Conservation (phyloP, 2,113 vertebrate genomes). For the Oxyruncus cristatus region DNA sequence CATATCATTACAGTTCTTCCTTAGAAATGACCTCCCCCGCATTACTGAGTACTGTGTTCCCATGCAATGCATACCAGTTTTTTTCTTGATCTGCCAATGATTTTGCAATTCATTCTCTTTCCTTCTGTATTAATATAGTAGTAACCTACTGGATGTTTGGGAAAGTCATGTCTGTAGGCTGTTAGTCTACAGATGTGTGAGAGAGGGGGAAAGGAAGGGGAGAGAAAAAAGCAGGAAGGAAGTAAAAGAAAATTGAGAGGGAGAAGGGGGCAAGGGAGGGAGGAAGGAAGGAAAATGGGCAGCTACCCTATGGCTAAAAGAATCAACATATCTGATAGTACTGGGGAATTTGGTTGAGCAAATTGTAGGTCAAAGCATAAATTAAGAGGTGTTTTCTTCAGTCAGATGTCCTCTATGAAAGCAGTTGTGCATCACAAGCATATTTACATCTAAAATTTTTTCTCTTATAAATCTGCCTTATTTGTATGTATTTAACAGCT, state of each 20-base stretch:
- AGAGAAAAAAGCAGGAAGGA: neutral
- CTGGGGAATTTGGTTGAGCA: neutral
- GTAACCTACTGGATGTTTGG: neutral
- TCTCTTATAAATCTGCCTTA: neutral
- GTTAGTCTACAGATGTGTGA: neutral
- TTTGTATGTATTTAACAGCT: neutral
- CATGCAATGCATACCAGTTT: neutral
- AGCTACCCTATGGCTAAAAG: neutral
- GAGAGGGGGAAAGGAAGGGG: accelerated
- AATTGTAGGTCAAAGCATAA: neutral
- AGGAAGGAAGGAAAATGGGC: neutral
- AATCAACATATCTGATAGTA: neutral
- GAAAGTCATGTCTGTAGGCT: neutral
- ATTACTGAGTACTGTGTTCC: neutral
- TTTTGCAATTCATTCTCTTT: neutral
- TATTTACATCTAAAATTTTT: neutral
- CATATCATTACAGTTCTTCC: conserved; percentile 35
- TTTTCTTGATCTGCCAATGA: conserved; percentile 9
- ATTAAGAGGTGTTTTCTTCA: neutral
- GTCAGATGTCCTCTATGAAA: neutral
- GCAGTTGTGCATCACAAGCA: neutral
- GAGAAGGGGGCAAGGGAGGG: neutral
- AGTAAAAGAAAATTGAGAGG: neutral
- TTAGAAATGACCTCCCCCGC: neutral
- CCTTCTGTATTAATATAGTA: neutral